Evolutionary conservation across 2,888 invertebrate species (phyloP).

Genomic region (Chrysomela aeneicollis): DNA sequence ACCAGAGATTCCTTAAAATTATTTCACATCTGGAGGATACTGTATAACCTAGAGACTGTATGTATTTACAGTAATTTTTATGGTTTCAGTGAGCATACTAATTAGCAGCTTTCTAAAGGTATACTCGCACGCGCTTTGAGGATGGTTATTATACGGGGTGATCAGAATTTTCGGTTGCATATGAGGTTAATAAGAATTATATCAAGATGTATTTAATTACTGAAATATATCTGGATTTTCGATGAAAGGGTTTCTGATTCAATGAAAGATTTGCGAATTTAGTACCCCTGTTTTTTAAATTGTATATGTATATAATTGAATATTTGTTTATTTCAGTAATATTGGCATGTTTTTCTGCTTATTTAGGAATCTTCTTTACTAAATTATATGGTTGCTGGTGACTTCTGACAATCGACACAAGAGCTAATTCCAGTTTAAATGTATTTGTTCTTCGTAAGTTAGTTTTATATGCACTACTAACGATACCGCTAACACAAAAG

Average conservation of each 20-base stretch:
- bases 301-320: not conserved
- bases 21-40: not conserved
- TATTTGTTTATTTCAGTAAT: constrained; percentile 6
- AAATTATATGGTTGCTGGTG: constrained; percentile 52
- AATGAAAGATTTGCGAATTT: too few species aligned
- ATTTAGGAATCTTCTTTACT: constrained; percentile 49
- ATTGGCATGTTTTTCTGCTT: constrained; percentile 39
- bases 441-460: constrained; percentile 49
- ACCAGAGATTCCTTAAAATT: not conserved
- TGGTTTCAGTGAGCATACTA: not conserved
- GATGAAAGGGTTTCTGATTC: too few species aligned
- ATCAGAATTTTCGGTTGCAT: not conserved
- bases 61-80: constrained; percentile 2
- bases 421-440: constrained; percentile 45
- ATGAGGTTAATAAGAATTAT: too few species aligned
- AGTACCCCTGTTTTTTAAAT: too few species aligned
- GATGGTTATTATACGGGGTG: not conserved
- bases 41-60: not conserved
- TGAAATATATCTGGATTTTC: too few species aligned
- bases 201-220: too few species aligned
- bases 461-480: constrained; percentile 40
- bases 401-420: constrained; percentile 48
- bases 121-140: not conserved
- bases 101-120: constrained; percentile 5
- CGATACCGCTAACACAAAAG: constrained; percentile 28